These are phyloP conservation scores for Drosophila nebulosa DNA, from an alignment of 1,140 invertebrate species.

Conservation along the genomic window DNA sequence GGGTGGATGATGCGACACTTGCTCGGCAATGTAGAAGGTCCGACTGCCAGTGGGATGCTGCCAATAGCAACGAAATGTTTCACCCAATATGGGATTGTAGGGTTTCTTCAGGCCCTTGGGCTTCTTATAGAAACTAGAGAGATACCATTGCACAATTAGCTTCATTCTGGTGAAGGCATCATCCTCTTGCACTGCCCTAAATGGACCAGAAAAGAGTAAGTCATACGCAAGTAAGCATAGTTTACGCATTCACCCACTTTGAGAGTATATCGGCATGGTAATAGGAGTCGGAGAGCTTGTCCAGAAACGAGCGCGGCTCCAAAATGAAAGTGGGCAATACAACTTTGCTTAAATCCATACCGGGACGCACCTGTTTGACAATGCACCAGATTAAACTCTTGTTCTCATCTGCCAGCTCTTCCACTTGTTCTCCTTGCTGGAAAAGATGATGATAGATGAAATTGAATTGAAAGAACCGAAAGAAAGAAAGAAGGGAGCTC, in stretches of 20 bases:
- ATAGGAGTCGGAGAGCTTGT: slow-evolving; percentile 96
- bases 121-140: slow-evolving; percentile 94
- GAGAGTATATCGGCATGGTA: slow-evolving; percentile 95
- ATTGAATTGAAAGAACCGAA: no score
- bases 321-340: slow-evolving; percentile 94
- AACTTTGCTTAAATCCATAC: slow-evolving; percentile 98
- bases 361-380: slow-evolving; percentile 96
- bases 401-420: slow-evolving; percentile 96
- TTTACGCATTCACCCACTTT: slow-evolving; percentile 84
- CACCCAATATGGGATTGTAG: slow-evolving; percentile 96
- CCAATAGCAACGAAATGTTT: slow-evolving; percentile 96
- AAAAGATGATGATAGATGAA: not conserved
- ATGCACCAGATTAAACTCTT: slow-evolving; percentile 97
- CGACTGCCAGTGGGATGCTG: slow-evolving; percentile 90
- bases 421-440: slow-evolving; percentile 92
- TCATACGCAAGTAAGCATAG: no score
- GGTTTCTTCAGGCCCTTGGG: slow-evolving; percentile 97
- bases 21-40: slow-evolving; percentile 96
- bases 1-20: slow-evolving; percentile 97
- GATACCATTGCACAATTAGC: slow-evolving; percentile 93
- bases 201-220: no score
- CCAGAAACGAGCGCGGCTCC: slow-evolving; percentile 95
- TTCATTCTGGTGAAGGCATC: slow-evolving; percentile 96
- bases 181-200: slow-evolving; percentile 91
- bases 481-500: slow-evolving; percentile 22